Conservation (phyloP, 2,888 invertebrate genomes). For the Heliconius cydno region DNA sequence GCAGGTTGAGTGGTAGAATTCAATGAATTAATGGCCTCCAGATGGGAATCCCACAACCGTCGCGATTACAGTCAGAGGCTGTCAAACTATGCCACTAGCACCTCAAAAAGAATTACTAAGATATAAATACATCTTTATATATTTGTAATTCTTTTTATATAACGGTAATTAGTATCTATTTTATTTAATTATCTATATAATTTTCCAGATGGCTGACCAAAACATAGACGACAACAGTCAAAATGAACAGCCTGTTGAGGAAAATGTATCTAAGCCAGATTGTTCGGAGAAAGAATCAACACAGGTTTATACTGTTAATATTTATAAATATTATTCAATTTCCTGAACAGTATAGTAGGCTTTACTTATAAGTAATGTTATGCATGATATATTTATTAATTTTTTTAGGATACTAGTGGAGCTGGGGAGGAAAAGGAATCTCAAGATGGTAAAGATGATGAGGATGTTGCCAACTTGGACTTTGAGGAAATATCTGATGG, state of each 20-base stretch:
- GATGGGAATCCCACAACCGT: not conserved
- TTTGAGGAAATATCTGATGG: constrained; percentile 96
- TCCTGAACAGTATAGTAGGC: not conserved
- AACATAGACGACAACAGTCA: constrained; percentile 74
- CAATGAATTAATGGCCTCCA: not conserved
- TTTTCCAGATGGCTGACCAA: constrained; percentile 73
- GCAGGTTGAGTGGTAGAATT: not conserved
- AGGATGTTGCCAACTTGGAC: constrained; percentile 89
- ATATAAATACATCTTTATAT: too few species aligned
- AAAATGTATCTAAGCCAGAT: constrained; percentile 64
- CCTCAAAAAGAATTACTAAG: too few species aligned
- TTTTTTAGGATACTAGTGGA: constrained; percentile 70
- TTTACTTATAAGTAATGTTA: not conserved
- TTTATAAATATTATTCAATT: not conserved
- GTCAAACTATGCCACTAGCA: too few species aligned
- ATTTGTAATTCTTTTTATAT: too few species aligned
- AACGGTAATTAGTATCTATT: not conserved
- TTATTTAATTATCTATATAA: constrained; percentile 14
- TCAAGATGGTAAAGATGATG: constrained; percentile 86
- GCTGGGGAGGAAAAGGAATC: constrained; percentile 73
- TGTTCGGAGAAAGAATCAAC: constrained; percentile 73
- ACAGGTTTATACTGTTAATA: constrained; percentile 58
- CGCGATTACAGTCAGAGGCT: not conserved
- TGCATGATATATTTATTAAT: not conserved
- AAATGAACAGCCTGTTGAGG: constrained; percentile 63